A percentile compares a stretch with the other conserved stretches of the same genome.
phyloP scores from a whole-genome alignment of 2,797 vertebrate species.

The Eurystomus glaucurus region DNA sequence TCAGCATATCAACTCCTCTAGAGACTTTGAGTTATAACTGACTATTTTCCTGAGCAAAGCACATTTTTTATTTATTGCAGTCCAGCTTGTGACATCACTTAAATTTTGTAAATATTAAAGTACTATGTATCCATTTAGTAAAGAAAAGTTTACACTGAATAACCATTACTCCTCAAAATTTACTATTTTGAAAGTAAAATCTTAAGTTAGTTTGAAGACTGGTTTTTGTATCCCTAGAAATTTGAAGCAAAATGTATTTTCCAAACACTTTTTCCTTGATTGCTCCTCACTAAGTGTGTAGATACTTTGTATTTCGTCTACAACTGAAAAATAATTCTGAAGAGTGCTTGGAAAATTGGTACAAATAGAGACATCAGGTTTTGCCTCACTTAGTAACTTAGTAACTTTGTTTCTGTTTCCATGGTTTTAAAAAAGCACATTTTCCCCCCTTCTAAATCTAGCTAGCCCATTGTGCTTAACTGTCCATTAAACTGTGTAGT shows the following conservation, averaged over 20 bases:
- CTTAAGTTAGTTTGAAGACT: not conserved
- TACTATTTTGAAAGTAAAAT: not conserved
- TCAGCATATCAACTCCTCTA: too few relatives aligned
- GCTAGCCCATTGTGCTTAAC: not conserved
- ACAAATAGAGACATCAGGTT: not conserved
- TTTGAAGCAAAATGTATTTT: not conserved
- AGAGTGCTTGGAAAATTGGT: not conserved
- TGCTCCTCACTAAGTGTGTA: not conserved
- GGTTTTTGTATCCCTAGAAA: fast-evolving
- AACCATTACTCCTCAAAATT: not conserved
- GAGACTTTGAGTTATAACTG: not conserved
- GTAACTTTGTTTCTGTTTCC: not conserved
- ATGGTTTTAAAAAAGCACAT: not conserved
- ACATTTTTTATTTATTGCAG: not conserved
- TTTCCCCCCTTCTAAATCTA: not conserved
- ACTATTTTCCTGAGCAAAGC: not conserved
- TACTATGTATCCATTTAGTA: not conserved
- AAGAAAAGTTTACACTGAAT: not conserved
- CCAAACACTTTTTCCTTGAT: not conserved
- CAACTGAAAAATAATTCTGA: not conserved
- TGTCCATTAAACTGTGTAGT: not conserved
- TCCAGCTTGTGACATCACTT: not conserved
- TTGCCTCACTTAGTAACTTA: not conserved
- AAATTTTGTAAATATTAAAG: not conserved
- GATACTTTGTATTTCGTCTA: not conserved